Evolutionary conservation across 2,113 vertebrate species (phyloP).

Genomic region (Vicugna pacos): DNA sequence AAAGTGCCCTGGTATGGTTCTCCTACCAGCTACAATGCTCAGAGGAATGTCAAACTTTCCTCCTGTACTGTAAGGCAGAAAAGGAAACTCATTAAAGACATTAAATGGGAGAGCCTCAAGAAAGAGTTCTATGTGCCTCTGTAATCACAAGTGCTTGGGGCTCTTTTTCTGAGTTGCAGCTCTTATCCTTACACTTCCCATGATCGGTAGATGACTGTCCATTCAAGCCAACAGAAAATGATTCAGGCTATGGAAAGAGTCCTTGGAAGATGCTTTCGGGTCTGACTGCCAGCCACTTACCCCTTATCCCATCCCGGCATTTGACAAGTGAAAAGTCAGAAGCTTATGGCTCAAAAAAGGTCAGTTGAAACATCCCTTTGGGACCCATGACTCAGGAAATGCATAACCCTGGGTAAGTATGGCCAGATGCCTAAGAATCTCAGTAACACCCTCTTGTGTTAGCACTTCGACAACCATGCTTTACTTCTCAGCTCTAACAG

Average conservation of each 20-base stretch:
- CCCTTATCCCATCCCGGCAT: neutral
- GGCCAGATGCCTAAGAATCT: neutral
- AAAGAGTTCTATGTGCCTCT: neutral
- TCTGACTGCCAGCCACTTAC: neutral
- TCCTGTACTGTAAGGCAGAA: neutral
- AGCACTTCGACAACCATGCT: neutral
- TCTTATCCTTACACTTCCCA: neutral
- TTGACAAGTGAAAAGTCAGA: neutral
- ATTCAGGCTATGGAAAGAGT: neutral
- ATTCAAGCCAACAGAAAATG: conserved; percentile 8
- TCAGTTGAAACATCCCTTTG: neutral
- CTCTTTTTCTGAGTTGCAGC: neutral
- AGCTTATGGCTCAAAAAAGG: neutral
- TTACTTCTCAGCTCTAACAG: neutral
- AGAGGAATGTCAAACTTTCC: neutral
- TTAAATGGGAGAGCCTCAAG: neutral
- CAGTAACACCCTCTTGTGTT: neutral
- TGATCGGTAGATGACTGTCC: neutral
- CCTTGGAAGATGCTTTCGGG: neutral
- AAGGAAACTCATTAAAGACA: neutral
- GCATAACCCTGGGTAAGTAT: neutral
- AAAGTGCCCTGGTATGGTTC: neutral
- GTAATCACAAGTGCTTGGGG: neutral
- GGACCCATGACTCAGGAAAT: neutral
- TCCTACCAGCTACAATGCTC: neutral